Conservation (phyloP, 2,113 vertebrate species). For the Alosa alosa region DNA sequence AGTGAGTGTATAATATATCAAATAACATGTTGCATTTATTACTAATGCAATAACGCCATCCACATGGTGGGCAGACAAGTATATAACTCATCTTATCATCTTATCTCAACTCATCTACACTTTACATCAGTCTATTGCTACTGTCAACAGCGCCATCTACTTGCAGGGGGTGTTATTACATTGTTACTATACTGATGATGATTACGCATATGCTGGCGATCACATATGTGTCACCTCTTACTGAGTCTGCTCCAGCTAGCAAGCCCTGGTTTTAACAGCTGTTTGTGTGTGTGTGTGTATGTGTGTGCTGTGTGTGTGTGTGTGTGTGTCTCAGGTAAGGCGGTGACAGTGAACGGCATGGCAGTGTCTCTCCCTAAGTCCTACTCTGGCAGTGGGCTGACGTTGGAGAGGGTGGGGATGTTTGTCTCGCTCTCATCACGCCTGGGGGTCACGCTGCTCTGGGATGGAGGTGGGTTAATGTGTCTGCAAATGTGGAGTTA, state of each 20-base stretch:
- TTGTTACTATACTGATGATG: too few relatives aligned
- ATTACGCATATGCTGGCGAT: neutral
- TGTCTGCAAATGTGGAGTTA: too few relatives aligned
- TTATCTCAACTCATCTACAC: too few relatives aligned
- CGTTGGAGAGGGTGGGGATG: conserved; percentile 72
- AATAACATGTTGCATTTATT: too few relatives aligned
- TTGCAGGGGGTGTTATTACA: too few relatives aligned
- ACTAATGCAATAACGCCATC: too few relatives aligned
- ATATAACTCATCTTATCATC: too few relatives aligned
- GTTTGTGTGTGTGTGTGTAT: neutral
- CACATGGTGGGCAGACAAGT: too few relatives aligned
- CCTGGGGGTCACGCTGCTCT: conserved; percentile 80
- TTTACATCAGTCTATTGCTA: too few relatives aligned
- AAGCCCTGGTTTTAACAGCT: neutral
- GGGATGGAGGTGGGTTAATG: conserved; percentile 84
- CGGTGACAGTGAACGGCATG: conserved; percentile 83
- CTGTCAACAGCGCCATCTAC: neutral
- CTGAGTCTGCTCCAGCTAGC: too few relatives aligned
- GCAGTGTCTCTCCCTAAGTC: conserved; percentile 75
- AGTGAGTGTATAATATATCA: too few relatives aligned
- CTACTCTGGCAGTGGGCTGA: conserved; percentile 81
- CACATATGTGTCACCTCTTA: neutral
- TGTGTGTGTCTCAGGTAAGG: conserved; percentile 68
- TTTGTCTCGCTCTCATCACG: conserved; percentile 79
- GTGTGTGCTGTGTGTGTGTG: neutral